These are phyloP conservation scores for Apotomis turbidana DNA, from an alignment of 2,888 invertebrate species.

Conservation along the genomic window DNA sequence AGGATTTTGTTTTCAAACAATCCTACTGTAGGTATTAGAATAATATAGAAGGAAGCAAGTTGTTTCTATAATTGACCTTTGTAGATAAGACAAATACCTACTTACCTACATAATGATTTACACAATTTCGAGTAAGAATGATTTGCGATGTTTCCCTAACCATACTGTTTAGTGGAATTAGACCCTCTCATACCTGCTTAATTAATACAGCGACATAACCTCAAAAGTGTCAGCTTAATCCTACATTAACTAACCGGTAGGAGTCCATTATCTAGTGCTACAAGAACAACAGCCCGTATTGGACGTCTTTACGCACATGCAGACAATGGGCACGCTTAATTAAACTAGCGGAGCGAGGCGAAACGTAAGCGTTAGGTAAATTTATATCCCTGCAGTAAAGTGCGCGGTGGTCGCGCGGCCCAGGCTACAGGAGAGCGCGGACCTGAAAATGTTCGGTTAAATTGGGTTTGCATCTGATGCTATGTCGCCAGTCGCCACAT, in stretches of 20 bases:
- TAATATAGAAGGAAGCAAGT: too few relatives aligned
- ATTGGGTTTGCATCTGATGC: background rate
- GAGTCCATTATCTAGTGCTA: constrained; percentile 52
- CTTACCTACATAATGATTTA: too few relatives aligned
- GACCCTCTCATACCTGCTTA: too few relatives aligned
- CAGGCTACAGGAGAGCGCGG: constrained; percentile 58
- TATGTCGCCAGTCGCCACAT: background rate
- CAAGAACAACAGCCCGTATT: constrained; percentile 70
- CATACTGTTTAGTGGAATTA: too few relatives aligned
- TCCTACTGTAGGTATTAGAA: too few relatives aligned
- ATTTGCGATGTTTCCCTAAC: too few relatives aligned
- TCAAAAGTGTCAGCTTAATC: constrained; percentile 29
- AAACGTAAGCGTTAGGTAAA: constrained; percentile 84
- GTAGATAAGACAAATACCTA: too few relatives aligned
- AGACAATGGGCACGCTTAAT: constrained; percentile 79
- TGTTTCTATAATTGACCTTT: too few relatives aligned
- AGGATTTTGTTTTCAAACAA: too few relatives aligned
- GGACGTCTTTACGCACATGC: constrained; percentile 78
- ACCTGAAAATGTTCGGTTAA: background rate
- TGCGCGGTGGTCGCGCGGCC: constrained; percentile 71
- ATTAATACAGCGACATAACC: constrained; percentile 9
- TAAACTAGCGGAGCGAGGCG: constrained; percentile 81
- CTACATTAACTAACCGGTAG: constrained; percentile 17
- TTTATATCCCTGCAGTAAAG: constrained; percentile 83
- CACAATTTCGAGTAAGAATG: too few relatives aligned